These are phyloP conservation scores for Gavia stellata DNA, from an alignment of 2,113 vertebrate species.

Conservation along the genomic window DNA sequence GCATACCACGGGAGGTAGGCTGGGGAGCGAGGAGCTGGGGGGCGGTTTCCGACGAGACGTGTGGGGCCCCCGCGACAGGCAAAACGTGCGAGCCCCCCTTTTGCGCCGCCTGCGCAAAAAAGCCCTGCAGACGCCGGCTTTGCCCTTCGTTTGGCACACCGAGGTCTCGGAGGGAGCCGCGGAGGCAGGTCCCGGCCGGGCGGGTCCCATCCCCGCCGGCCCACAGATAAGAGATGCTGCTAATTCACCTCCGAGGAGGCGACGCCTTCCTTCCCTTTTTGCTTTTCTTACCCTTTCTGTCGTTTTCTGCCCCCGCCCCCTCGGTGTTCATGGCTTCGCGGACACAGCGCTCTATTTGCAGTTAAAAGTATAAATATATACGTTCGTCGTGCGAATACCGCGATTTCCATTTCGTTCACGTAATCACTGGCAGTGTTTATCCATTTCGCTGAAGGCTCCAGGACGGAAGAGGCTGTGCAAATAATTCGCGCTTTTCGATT, in stretches of 20 bases:
- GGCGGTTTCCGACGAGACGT: not conserved
- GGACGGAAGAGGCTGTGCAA: not conserved
- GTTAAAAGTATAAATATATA: not conserved
- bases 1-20: not conserved
- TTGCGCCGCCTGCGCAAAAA: not conserved
- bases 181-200: not conserved
- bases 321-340: not conserved
- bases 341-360: not conserved
- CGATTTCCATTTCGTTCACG: not conserved
- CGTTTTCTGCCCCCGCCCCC: not conserved
- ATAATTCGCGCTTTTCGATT: not conserved
- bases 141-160: constrained; percentile 41
- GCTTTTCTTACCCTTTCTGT: not conserved
- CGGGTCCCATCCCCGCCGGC: not conserved
- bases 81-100: not conserved
- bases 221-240: not conserved
- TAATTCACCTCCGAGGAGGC: not conserved
- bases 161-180: not conserved
- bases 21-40: not conserved
- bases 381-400: not conserved
- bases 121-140: constrained; percentile 23
- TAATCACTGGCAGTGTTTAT: not conserved
- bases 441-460: not conserved
- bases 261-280: not conserved
- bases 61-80: not conserved